Conservation (phyloP, 2,797 vertebrate genomes). For the Pampus argenteus region DNA sequence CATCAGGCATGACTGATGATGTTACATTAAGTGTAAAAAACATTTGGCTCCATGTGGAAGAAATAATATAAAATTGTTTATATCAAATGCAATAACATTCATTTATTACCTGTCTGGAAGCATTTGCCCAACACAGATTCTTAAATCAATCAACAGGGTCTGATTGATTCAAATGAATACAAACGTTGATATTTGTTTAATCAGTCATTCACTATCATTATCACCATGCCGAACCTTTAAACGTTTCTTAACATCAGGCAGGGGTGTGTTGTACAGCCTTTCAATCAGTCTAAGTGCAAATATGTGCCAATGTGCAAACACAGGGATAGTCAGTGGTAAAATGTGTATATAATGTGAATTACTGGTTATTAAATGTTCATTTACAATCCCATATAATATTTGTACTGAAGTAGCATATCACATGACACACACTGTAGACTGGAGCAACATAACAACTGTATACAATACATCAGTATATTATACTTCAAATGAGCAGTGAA, state of each 20-base stretch:
- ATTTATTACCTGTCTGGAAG: not conserved
- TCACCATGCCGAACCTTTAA: not conserved
- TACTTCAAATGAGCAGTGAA: no score
- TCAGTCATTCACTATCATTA: not conserved
- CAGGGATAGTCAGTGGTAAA: no score
- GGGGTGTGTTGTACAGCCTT: not conserved
- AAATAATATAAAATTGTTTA: not conserved
- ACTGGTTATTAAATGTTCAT: no score
- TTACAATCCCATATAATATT: no score
- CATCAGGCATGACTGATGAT: conserved; percentile 22
- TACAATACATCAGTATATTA: no score
- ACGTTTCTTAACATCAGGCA: not conserved
- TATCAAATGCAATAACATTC: not conserved
- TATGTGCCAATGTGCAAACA: no score
- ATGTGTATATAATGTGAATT: no score
- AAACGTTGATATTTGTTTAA: not conserved
- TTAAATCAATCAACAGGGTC: not conserved
- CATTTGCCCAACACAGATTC: not conserved
- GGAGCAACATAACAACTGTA: no score
- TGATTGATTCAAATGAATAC: not conserved
- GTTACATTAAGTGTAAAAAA: conserved; percentile 19
- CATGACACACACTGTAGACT: no score
- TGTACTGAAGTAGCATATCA: no score
- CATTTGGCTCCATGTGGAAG: not conserved
- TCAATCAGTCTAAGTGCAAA: conserved; percentile 2